Conservation (phyloP, 2,888 invertebrate genomes). For the Drosophila longiperda region DNA sequence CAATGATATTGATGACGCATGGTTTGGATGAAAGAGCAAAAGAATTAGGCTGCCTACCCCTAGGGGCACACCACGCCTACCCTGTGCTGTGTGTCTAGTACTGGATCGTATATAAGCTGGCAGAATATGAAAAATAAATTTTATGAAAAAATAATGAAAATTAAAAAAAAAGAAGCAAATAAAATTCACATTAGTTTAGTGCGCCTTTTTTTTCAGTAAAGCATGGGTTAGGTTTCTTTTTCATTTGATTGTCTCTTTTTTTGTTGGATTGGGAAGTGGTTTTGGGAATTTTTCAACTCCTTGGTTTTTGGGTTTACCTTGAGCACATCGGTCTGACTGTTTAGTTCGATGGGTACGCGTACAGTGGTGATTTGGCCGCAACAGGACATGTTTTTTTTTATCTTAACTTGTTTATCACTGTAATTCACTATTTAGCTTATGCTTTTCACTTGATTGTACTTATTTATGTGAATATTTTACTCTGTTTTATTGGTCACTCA, state of each 20-base stretch:
- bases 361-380: slow-evolving; percentile 91
- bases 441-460: slow-evolving; percentile 27
- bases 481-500: slow-evolving; percentile 52
- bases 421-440: slow-evolving; percentile 41
- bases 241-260: not conserved
- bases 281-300: slow-evolving; percentile 11
- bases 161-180: slow-evolving; percentile 42
- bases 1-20: slow-evolving; percentile 59
- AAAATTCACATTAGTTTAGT: slow-evolving; percentile 54
- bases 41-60: slow-evolving; percentile 53
- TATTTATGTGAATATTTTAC: slow-evolving; percentile 5
- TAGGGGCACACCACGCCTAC: slow-evolving; percentile 76
- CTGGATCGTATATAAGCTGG: slow-evolving; percentile 82
- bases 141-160: slow-evolving; percentile 35
- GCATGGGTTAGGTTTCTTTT: slow-evolving; percentile 30
- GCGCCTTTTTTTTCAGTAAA: slow-evolving; percentile 35
- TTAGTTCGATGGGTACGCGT: slow-evolving; percentile 91
- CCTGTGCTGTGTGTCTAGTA: slow-evolving; percentile 81
- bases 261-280: slow-evolving; percentile 1
- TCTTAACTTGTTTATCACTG: slow-evolving; percentile 19
- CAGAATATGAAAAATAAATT: slow-evolving; percentile 20
- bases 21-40: slow-evolving; percentile 6
- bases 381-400: slow-evolving; percentile 86
- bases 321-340: slow-evolving; percentile 90
- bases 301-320: slow-evolving; percentile 87